A percentile compares a stretch with the other conserved stretches of the same genome.
These are phyloP conservation scores for Clamator glandarius DNA, from an alignment of 2,797 vertebrate genomes.

Conservation along the genomic window DNA sequence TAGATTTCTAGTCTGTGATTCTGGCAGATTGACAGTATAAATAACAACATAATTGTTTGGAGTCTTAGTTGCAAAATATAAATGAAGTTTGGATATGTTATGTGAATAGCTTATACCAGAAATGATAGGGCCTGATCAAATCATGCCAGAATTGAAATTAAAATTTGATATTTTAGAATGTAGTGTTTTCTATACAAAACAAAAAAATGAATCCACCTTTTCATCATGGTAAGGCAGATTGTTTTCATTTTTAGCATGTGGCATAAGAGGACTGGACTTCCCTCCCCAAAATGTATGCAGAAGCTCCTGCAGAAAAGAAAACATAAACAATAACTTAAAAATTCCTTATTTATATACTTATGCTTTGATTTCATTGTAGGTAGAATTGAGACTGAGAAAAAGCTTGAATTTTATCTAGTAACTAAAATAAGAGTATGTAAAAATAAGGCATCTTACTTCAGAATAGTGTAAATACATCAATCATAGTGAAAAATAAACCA, in stretches of 20 bases:
- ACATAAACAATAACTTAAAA: not conserved
- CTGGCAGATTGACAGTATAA: not conserved
- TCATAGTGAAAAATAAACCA: slow-evolving; percentile 30
- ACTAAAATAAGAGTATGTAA: not conserved
- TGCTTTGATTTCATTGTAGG: not conserved
- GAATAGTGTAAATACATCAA: slow-evolving; percentile 2
- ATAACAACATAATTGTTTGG: not conserved
- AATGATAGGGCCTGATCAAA: not conserved
- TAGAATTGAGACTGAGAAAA: not conserved
- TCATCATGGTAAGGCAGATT: not conserved
- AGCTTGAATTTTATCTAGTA: not conserved
- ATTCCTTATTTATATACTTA: not conserved
- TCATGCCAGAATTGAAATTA: not conserved
- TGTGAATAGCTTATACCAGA: not conserved
- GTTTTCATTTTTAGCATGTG: not conserved
- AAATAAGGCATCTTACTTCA: not conserved
- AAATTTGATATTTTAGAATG: not conserved
- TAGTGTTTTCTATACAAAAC: not conserved
- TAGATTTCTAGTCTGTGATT: not conserved
- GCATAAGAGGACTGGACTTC: not conserved
- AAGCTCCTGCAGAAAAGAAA: not conserved
- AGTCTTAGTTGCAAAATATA: not conserved
- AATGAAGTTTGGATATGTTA: not conserved
- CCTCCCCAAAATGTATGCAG: not conserved
- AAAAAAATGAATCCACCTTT: not conserved